phyloP scores from a whole-genome alignment of 2,888 invertebrate species.

The Melanostoma scalare region DNA sequence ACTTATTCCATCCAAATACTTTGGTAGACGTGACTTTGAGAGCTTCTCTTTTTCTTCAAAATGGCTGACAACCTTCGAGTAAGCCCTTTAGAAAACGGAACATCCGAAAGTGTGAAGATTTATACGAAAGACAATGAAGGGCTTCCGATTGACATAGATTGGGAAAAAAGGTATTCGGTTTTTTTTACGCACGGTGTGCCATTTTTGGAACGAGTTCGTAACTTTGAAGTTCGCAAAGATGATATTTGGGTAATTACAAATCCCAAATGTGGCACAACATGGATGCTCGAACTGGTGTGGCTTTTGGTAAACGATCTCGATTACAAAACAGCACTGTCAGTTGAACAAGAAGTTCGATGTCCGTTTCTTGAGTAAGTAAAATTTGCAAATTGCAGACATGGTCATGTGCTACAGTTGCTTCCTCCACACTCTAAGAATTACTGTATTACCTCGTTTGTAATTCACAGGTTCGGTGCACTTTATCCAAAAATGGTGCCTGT shows the following conservation, averaged over 20 bases:
- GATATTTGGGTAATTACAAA: slow-evolving; percentile 75
- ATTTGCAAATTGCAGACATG: not conserved
- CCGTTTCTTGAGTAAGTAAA: slow-evolving; percentile 69
- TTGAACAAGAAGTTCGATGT: slow-evolving; percentile 29
- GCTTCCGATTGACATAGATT: slow-evolving; percentile 24
- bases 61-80: too few species aligned
- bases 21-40: too few species aligned
- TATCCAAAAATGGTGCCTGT: not conserved
- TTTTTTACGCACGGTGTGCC: not conserved
- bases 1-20: too few species aligned
- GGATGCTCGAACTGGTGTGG: slow-evolving; percentile 76
- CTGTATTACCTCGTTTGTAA: not conserved
- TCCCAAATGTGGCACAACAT: slow-evolving; percentile 75
- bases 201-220: slow-evolving; percentile 48
- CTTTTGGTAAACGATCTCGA: slow-evolving; percentile 75
- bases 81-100: too few species aligned
- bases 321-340: slow-evolving; percentile 64
- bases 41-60: too few species aligned
- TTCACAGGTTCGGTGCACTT: slow-evolving; percentile 8
- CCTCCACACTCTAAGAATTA: too few species aligned
- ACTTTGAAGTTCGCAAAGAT: slow-evolving; percentile 73
- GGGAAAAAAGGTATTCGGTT: not conserved
- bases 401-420: too few species aligned
- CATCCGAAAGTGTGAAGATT: too few species aligned
- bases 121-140: slow-evolving; percentile 1